A percentile compares a stretch with the other conserved stretches of the same genome.
Conservation (phyloP, 2,113 vertebrate species). For the Pterocles burchelli region DNA sequence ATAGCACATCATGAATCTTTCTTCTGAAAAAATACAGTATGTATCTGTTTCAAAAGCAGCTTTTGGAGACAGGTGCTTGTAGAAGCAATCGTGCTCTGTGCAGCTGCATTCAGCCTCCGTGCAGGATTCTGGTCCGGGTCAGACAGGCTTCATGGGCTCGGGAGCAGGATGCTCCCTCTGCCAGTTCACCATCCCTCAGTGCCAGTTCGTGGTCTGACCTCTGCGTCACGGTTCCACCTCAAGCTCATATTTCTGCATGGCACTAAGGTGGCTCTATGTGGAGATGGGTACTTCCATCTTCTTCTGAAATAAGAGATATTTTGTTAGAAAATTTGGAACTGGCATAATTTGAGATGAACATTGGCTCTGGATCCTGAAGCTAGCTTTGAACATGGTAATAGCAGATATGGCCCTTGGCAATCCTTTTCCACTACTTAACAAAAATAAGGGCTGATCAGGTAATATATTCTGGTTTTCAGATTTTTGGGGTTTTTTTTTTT, state of each 20-base stretch:
- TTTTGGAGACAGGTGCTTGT: not conserved
- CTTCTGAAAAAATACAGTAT: not conserved
- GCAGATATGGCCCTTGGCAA: not conserved
- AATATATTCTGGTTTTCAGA: not conserved
- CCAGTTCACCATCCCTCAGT: fast-evolving
- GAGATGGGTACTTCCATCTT: not conserved
- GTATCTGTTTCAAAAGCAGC: not conserved
- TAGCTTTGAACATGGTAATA: not conserved
- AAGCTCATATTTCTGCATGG: fast-evolving
- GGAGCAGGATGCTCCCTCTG: not conserved
- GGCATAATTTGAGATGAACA: not conserved
- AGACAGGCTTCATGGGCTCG: not conserved
- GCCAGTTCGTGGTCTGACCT: not conserved
- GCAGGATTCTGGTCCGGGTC: not conserved
- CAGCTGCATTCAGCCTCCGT: not conserved
- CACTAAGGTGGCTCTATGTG: not conserved
- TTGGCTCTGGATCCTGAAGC: not conserved
- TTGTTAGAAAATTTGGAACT: not conserved
- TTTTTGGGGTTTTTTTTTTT: too few relatives aligned
- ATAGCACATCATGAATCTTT: not conserved
- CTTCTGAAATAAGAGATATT: not conserved
- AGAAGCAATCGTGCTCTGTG: not conserved
- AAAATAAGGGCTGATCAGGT: not conserved
- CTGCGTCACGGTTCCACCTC: not conserved
- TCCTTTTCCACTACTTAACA: not conserved